Base-by-base conservation (phyloP, 2,888 invertebrate genomes). In the Macrosiphum euphorbiae region DNA sequence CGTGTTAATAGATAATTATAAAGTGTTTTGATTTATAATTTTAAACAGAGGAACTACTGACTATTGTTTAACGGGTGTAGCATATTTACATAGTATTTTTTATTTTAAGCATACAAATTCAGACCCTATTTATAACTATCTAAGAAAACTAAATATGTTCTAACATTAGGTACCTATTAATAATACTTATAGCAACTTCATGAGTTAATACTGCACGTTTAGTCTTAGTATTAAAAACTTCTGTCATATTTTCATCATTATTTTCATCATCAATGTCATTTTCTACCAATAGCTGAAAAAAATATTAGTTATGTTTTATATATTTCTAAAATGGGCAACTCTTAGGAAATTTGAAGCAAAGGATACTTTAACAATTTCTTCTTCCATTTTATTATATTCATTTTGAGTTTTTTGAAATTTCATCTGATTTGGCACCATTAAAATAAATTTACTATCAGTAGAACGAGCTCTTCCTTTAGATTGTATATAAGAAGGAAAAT, bases 391-490 rank as follows among this genome's bases (percentile, higher is more conserved):
- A 90, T 89, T 90, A 91, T 94, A 95, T 1, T 85, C 90, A 11
- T 3, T 0, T 87, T 95, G 94, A 16, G 88, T 94, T 92, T 94
- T 90, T 41, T 86, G 1, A 87, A 90, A 94, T 52, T 94, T 61
- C 20, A 50, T 0, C 0, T 50, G 2, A 78, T 90, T 90, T 67
- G 89, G 94, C 3, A 95, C 94, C 94, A 95, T 94, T 20, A 95
- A 92, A 85, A 95, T 94, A 94, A 95, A 98, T 24, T 96, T 96
- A n/a, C 98, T 97, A 0, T 96, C 95, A 8, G 95, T 95, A 95
- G 96, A 96, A n/a, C 98, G 96, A 0, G 99, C 99, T 94, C 99
- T 97, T 95, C 98, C 98, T 97, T 98, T 98, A 94, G 98, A 98
- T 96, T 99, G 98, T 84, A 99, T 97, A 95, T 99, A 99, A 0